phyloP scores from a whole-genome alignment of 2,888 invertebrate species.

The Catocala sponsa region DNA sequence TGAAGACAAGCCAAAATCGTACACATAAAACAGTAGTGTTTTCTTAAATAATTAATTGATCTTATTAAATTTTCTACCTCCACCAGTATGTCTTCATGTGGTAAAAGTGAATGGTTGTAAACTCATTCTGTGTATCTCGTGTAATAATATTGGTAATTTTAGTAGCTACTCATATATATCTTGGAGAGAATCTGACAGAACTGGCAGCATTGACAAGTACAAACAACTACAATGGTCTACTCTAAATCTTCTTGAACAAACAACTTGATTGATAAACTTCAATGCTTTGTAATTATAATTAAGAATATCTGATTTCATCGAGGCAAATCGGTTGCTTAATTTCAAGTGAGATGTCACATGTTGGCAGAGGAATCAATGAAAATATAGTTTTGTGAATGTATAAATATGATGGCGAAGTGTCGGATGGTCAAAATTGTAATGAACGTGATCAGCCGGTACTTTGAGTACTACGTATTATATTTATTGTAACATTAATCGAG shows the following conservation, averaged over 20 bases:
- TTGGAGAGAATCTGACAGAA: slow-evolving; percentile 22
- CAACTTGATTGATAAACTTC: slow-evolving; percentile 27
- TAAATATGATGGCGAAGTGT: slow-evolving; percentile 20
- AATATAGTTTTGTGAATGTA: slow-evolving; percentile 40
- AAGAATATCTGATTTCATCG: slow-evolving; percentile 35
- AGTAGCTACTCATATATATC: slow-evolving; percentile 25
- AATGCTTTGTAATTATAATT: slow-evolving; percentile 50
- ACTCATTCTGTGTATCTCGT: slow-evolving; percentile 20
- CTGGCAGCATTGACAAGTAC: slow-evolving; percentile 52
- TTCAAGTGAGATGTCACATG: slow-evolving; percentile 48
- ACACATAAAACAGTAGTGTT: background rate
- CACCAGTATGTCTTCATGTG: slow-evolving; percentile 35
- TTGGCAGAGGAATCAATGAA: slow-evolving; percentile 33
- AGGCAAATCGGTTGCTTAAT: slow-evolving; percentile 28
- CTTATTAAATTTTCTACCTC: slow-evolving; percentile 15
- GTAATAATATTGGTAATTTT: slow-evolving; percentile 16
- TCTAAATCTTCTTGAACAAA: slow-evolving; percentile 28
- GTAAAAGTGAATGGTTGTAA: slow-evolving; percentile 37
- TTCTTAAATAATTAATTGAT: background rate
- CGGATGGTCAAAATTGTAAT: slow-evolving; percentile 29
- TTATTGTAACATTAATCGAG: slow-evolving; percentile 34
- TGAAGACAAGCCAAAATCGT: background rate
- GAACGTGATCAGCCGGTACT: slow-evolving; percentile 27
- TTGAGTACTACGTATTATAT: slow-evolving; percentile 40
- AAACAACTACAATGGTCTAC: slow-evolving; percentile 29